A percentile compares a stretch with the other conserved stretches of the same genome.
phyloP scores from a whole-genome alignment of 2,888 invertebrate genomes.

The Sinodicranocentrus sp. region DNA sequence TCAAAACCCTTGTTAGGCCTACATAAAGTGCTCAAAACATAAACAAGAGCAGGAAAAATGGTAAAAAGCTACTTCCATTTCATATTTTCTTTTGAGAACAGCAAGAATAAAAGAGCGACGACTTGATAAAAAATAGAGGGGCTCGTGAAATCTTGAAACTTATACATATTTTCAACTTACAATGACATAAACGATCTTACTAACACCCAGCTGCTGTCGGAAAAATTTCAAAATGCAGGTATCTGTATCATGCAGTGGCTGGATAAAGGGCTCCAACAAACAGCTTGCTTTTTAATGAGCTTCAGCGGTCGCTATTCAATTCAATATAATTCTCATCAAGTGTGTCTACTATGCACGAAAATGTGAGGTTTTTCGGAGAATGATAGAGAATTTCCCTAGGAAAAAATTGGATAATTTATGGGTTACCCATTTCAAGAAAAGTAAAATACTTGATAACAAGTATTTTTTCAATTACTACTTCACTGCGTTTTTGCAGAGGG shows the following conservation, averaged over 20 bases:
- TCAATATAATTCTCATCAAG: conserved; percentile 44
- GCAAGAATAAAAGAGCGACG: background rate
- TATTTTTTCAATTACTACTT: conserved; percentile 50
- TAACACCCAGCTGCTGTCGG: conserved; percentile 30
- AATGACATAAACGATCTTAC: conserved; percentile 61
- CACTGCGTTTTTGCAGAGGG: conserved; percentile 17
- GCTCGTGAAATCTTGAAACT: conserved; percentile 19
- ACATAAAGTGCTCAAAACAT: conserved; percentile 31
- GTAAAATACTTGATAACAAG: conserved; percentile 46
- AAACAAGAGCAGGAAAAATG: conserved; percentile 34
- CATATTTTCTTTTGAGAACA: conserved; percentile 4
- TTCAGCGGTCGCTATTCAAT: conserved; percentile 32
- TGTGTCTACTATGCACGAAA: background rate
- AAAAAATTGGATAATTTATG: conserved; percentile 67
- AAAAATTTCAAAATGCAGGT: background rate
- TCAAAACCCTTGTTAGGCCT: conserved; percentile 20
- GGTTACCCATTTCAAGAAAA: conserved; percentile 46
- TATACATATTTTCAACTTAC: conserved; percentile 39
- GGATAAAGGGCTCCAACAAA: background rate
- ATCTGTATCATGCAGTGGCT: background rate
- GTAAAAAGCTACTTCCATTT: conserved; percentile 48
- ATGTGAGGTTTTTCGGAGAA: background rate
- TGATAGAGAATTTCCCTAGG: conserved; percentile 11
- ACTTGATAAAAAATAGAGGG: conserved; percentile 3
- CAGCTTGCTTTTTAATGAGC: conserved; percentile 43